Conservation (phyloP, 2,797 vertebrate species). For the Lagodon rhomboides region DNA sequence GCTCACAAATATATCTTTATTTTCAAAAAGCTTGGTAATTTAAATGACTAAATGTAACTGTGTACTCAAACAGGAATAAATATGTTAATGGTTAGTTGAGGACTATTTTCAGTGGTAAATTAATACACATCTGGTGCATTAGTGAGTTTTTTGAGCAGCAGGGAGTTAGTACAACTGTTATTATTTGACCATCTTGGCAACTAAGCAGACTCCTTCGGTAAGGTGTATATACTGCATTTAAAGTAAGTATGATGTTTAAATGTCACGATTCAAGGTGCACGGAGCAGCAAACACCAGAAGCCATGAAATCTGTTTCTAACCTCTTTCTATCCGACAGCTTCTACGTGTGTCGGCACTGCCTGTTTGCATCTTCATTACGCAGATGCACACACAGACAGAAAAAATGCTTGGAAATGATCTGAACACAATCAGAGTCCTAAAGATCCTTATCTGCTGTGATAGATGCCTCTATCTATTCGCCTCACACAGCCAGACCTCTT, state of each 20-base stretch:
- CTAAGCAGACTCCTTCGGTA: no score
- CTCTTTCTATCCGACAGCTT: neutral
- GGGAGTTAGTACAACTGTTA: no score
- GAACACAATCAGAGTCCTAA: neutral
- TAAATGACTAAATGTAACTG: no score
- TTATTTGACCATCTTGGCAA: no score
- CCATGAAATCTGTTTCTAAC: slow-evolving; percentile 16
- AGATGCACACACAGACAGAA: slow-evolving; percentile 9
- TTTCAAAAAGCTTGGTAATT: neutral
- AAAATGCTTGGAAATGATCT: neutral
- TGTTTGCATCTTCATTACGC: slow-evolving; percentile 11
- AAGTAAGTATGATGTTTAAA: no score
- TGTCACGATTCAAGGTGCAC: no score
- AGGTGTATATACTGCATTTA: no score
- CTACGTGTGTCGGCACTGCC: slow-evolving; percentile 5
- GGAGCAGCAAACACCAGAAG: slow-evolving; percentile 17
- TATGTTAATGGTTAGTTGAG: neutral
- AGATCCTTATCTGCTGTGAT: slow-evolving; percentile 12
- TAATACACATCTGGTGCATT: no score
- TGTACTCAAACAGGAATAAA: neutral
- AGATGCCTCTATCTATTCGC: slow-evolving; percentile 45
- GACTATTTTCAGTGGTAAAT: neutral
- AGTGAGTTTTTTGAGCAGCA: no score
- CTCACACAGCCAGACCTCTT: slow-evolving; percentile 11
- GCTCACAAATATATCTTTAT: neutral